Conservation (phyloP, 37 sponge, comb jelly and placozoan species). For the Cladorhizidae sp. region DNA sequence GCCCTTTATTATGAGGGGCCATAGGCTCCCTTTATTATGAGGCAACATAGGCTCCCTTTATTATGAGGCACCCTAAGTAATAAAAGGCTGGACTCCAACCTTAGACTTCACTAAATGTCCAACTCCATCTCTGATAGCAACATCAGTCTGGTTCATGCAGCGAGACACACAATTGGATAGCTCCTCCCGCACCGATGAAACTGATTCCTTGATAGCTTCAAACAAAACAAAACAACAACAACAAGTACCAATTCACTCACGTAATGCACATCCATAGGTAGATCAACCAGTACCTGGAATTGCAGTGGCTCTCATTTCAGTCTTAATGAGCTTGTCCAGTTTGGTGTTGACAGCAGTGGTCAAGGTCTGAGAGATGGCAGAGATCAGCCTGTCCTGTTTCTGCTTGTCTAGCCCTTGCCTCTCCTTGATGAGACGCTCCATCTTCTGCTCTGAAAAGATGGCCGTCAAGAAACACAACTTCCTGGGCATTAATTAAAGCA, state of each 20-base stretch:
- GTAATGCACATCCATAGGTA: neutral
- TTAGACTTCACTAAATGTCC: slow-evolving; percentile 14
- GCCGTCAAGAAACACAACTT: neutral
- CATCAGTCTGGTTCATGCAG: slow-evolving; percentile 32
- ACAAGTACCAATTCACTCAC: neutral
- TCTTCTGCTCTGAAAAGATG: slow-evolving; percentile 58
- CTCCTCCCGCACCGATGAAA: slow-evolving; percentile 20
- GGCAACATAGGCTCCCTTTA: too few species aligned
- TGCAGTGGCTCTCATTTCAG: slow-evolving; percentile 73
- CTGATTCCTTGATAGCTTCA: slow-evolving; percentile 35
- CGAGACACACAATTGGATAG: slow-evolving; percentile 13
- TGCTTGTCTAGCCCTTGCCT: slow-evolving; percentile 52
- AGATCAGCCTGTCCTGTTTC: slow-evolving; percentile 54
- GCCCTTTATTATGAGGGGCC: too few species aligned
- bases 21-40: too few species aligned
- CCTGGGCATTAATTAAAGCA: neutral
- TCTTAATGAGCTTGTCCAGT: slow-evolving; percentile 80
- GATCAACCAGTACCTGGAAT: slow-evolving; percentile 54
- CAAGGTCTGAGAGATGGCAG: slow-evolving; percentile 49
- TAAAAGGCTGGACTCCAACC: too few species aligned
- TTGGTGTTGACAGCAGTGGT: slow-evolving; percentile 52
- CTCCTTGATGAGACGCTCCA: slow-evolving; percentile 48
- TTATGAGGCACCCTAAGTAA: too few species aligned
- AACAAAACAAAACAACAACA: neutral
- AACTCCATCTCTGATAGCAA: slow-evolving; percentile 35